Percentiles rank a stretch among this genome's conserved stretches.
phyloP scores from a whole-genome alignment of 2,888 invertebrate genomes.

The Deroplatys truncata region DNA sequence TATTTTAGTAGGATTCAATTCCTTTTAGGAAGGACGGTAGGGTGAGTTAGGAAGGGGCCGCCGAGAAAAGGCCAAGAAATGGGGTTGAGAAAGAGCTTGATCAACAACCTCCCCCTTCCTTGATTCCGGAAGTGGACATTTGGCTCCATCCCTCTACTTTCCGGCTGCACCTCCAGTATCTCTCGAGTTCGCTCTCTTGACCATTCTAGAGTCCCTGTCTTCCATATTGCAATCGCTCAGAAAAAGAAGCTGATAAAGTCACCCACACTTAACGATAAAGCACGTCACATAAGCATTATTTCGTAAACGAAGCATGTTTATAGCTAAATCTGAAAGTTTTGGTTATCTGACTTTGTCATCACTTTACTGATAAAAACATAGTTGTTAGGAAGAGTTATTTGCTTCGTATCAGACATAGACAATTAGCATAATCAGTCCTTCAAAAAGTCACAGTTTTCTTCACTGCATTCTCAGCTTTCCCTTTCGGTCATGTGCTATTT shows the following conservation, averaged over 20 bases:
- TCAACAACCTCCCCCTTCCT: not conserved
- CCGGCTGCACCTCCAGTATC: not conserved
- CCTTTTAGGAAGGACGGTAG: slow-evolving; percentile 19
- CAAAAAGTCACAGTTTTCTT: too few species aligned
- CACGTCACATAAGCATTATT: not conserved
- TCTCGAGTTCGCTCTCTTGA: not conserved
- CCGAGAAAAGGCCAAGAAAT: slow-evolving; percentile 1
- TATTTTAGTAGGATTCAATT: slow-evolving; percentile 28
- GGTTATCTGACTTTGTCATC: not conserved
- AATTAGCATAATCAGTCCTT: too few species aligned
- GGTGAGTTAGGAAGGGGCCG: not conserved
- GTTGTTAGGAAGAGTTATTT: too few species aligned
- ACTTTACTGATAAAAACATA: too few species aligned
- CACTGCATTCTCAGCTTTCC: too few species aligned
- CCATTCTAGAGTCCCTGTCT: not conserved
- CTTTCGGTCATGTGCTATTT: too few species aligned
- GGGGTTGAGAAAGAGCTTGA: not conserved
- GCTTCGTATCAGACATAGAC: too few species aligned
- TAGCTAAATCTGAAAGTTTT: not conserved
- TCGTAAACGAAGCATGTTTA: too few species aligned
- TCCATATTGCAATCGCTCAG: not conserved
- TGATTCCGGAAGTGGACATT: slow-evolving; percentile 25
- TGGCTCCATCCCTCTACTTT: not conserved
- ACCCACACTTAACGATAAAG: not conserved
- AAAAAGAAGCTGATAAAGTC: not conserved